A percentile compares a stretch with the other conserved stretches of the same genome.
phyloP scores from a whole-genome alignment of 2,888 invertebrate genomes.

The Spisula solida region DNA sequence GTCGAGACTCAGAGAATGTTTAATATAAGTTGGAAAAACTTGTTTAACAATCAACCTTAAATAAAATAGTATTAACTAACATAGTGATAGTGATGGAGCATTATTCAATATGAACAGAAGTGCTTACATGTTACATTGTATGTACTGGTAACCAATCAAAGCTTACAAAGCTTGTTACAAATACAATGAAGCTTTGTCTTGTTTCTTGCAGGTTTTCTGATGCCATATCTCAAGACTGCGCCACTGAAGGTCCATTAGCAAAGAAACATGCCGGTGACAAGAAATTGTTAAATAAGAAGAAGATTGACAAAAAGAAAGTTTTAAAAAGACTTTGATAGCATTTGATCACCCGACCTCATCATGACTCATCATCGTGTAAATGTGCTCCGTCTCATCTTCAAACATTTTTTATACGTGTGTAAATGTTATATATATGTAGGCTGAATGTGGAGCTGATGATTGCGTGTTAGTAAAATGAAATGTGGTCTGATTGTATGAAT shows the following conservation, averaged over 20 bases:
- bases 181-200: neutral
- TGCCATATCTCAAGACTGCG: slow-evolving; percentile 60
- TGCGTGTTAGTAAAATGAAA: too few species aligned
- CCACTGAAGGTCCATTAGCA: slow-evolving; percentile 91
- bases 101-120: too few species aligned
- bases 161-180: too few species aligned
- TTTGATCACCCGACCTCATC: slow-evolving; percentile 37
- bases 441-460: neutral
- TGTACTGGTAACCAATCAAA: too few species aligned
- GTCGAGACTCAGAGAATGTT: too few species aligned
- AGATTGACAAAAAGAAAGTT: slow-evolving; percentile 95
- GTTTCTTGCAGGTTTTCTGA: slow-evolving; percentile 60
- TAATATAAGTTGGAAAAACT: too few species aligned
- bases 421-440: neutral
- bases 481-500: neutral
- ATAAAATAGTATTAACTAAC: too few species aligned
- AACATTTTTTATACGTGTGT: slow-evolving; percentile 11
- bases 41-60: too few species aligned
- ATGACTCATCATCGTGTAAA: neutral
- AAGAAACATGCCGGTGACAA: slow-evolving; percentile 94
- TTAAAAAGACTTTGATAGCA: slow-evolving; percentile 93
- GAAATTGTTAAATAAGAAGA: slow-evolving; percentile 89
- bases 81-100: too few species aligned
- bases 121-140: too few species aligned
- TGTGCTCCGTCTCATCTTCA: slow-evolving; percentile 3